Evolutionary conservation across 1,140 invertebrate species (phyloP), one percentile per base, ranked within the genome.

Genomic region (Drosophila kepulauana): DNA sequence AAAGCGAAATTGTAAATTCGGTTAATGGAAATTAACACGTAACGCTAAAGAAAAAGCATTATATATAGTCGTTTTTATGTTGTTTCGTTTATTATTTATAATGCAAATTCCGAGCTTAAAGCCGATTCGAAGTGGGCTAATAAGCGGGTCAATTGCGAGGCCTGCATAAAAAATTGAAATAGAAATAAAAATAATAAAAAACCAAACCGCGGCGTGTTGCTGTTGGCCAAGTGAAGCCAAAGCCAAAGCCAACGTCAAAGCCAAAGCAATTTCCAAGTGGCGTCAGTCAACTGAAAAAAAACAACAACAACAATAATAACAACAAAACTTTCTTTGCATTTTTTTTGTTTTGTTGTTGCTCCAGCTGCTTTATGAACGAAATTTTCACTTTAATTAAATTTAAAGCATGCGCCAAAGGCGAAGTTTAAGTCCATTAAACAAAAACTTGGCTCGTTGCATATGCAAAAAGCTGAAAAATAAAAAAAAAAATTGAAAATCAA

Each of bases 341-440:
- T 54, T 30, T 59, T 28, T 30, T 25, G 20, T 25, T 20, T 28
- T 58, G 15, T 35, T 56, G 11, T 8, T 51, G 69, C 65, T 67
- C 72, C 79, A 70, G 16, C 20, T 51, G 68, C 65, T 67, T 79
- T 82, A 73, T 65, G 56, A 51, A 67, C 74, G 62, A 87, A 73
- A 87, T 88, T 88, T 88, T 88, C 84, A 88, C 84, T 88, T 88
- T 88, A 88, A 88, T 88, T 88, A 84, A 88, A 88, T 84, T 88
- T 88, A 69, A 88, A 81, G 84, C 84, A 87, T 88, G 84, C 80
- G 73, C 80, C 75, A 20, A 33, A 16, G 15, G 35, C 49, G 11
- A 20, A n/a, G 52, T 73, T 67, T 43, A 67, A 71, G 68, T 63
- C 68, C 74, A 75, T 79, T 75, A 78, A 74, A 38, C 7, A 38